Percentiles rank a stretch among this genome's conserved stretches.
Conservation (phyloP, 2,888 invertebrate species). For the Hirtodrosophila duncani region DNA sequence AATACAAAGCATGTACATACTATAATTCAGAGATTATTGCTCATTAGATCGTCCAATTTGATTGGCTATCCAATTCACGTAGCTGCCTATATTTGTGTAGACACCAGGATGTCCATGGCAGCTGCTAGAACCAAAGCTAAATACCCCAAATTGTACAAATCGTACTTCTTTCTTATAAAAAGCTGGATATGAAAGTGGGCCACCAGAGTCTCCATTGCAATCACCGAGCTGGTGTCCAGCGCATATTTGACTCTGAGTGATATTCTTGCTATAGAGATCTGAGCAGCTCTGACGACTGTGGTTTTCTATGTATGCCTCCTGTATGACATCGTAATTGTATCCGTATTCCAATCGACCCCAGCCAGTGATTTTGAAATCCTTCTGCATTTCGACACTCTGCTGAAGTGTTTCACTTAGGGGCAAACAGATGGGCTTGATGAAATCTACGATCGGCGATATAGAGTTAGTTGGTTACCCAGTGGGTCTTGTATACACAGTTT, state of each 20-base stretch:
- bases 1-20: too few species aligned
- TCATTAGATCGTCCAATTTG: too few species aligned
- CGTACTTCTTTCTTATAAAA: neutral
- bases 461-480: neutral
- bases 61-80: conserved; percentile 24
- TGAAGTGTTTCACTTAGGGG: conserved; percentile 16
- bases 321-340: fast-evolving
- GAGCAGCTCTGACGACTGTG: neutral
- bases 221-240: neutral
- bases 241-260: conserved; percentile 15
- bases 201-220: conserved; percentile 30
- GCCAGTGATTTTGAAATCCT: conserved; percentile 4
- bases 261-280: fast-evolving
- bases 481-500: too few species aligned
- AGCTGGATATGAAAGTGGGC: conserved; percentile 3
- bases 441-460: neutral
- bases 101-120: conserved; percentile 4
- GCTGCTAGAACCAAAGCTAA: neutral
- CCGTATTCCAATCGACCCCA: conserved; percentile 14
- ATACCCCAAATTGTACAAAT: conserved; percentile 22
- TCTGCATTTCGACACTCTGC: fast-evolving
- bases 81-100: conserved; percentile 27
- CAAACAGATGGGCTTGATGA: conserved; percentile 26
- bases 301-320: neutral
- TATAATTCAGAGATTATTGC: too few species aligned